Base-by-base conservation (phyloP, 2,797 vertebrate genomes). In the Neostethus bicornis region DNA sequence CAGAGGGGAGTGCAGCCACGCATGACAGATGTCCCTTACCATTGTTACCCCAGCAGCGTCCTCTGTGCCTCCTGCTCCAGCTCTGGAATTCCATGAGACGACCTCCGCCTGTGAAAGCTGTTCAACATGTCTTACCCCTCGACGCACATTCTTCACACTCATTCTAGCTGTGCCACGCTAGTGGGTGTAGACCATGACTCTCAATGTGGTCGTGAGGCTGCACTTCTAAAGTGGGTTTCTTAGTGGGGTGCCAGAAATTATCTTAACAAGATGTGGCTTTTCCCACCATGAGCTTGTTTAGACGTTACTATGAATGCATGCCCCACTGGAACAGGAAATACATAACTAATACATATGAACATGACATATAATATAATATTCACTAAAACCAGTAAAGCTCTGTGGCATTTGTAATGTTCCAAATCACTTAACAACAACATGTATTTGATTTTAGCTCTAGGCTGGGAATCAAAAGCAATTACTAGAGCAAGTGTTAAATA, bases 1-100 rank as follows among this genome's bases (percentile, higher is more conserved):
- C 47, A 52, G 83, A 90, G 82, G 82, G 83, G 87, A 91, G 90
- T 86, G 89, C 90, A 91, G 89, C 91, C 90, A 91, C 85, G 90
- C 91, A 91, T 91, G 91, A 92, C 92, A 93, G 92, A 93, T 93
- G 92, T 90, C 90, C 86, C 60, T 44, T 66, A 69, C 79, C 72
- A 91, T 92, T 93, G 91, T 92, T 88, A 81, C 77, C 44, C 62
- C 78, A 73, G 86, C 85, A 89, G 87, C 82, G 87, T 88, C 84
- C 85, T 86, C 85, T 88, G 70, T 79, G 84, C 88, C 87, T 89
- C 86, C 87, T 85, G 85, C 86, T 81, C 78, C 48, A 2, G 56
- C 69, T 73, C 83, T 85, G 86, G 82, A 85, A 91, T 91, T 89
- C 90, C 88, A 84, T 44, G 73, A 87, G 87, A 88, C 56, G 52